phyloP scores from a whole-genome alignment of 1,140 invertebrate species.

The Diabrotica undecimpunctata region DNA sequence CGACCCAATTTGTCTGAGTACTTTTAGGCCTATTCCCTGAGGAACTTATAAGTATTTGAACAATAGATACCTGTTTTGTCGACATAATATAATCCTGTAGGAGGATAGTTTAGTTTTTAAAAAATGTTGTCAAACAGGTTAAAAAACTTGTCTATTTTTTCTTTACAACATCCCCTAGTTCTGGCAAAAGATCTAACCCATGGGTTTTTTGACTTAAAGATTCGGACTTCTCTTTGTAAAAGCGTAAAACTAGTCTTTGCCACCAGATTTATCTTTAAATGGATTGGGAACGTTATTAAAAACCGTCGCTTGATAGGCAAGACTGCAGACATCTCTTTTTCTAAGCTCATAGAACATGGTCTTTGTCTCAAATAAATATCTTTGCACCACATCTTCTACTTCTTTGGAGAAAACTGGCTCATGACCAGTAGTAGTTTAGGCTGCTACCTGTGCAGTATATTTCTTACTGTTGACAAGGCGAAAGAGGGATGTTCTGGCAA shows the following conservation, averaged over 20 bases:
- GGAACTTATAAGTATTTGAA: slow-evolving; percentile 39
- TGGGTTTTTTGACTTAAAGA: neutral
- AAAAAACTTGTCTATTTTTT: slow-evolving; percentile 21
- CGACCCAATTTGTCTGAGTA: slow-evolving; percentile 7
- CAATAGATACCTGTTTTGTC: slow-evolving; percentile 42
- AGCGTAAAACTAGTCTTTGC: too few relatives aligned
- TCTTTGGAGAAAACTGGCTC: too few relatives aligned
- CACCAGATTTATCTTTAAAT: slow-evolving; percentile 4
- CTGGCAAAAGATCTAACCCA: too few relatives aligned
- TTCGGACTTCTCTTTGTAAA: too few relatives aligned
- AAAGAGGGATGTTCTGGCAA: too few relatives aligned
- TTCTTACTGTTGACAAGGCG: too few relatives aligned
- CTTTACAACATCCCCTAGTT: neutral
- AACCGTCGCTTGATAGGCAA: slow-evolving; percentile 13
- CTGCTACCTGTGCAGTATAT: too few relatives aligned
- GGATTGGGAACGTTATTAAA: slow-evolving; percentile 15
- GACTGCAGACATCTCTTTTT: slow-evolving; percentile 6
- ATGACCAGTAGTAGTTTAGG: too few relatives aligned
- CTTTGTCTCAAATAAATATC: slow-evolving; percentile 14
- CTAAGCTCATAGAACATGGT: slow-evolving; percentile 15
- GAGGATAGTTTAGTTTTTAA: slow-evolving; percentile 2
- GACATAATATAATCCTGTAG: slow-evolving; percentile 40
- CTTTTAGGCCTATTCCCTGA: slow-evolving; percentile 32
- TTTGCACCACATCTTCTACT: slow-evolving; percentile 7
- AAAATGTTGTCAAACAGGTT: slow-evolving; percentile 11